Evolutionary conservation across 92 coral and sea anemone species (phyloP).

Genomic region (Palythoa heliodiscus): DNA sequence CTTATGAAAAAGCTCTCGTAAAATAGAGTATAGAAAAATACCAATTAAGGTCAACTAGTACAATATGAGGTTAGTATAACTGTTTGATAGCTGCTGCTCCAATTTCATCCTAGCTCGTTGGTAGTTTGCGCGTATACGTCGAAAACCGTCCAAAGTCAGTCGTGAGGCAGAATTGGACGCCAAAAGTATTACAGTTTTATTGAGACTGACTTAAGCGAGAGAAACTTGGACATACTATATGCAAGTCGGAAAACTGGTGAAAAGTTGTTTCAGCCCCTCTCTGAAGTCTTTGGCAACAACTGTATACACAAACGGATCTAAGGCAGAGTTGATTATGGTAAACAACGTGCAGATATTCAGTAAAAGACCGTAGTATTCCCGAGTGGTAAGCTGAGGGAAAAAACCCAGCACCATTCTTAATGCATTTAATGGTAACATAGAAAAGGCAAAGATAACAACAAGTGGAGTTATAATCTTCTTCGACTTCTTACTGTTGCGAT

Average conservation of each 20-base stretch:
- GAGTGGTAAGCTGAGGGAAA: background rate
- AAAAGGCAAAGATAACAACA: constrained; percentile 31
- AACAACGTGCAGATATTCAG: constrained; percentile 25
- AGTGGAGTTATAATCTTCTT: constrained; percentile 36
- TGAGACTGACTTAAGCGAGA: background rate
- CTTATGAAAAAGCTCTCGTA: too few species aligned
- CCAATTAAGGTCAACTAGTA: too few species aligned
- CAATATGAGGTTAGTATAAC: too few species aligned
- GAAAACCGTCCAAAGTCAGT: too few species aligned
- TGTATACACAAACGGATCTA: constrained; percentile 36
- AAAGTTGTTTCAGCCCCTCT: constrained; percentile 21
- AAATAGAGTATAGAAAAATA: too few species aligned
- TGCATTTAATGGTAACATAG: constrained; percentile 25
- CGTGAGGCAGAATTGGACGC: background rate
- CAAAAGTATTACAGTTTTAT: background rate
- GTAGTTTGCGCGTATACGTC: too few species aligned
- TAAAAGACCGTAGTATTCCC: constrained; percentile 11
- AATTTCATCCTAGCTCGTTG: too few species aligned
- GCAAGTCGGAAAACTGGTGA: background rate
- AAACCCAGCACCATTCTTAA: constrained; percentile 26
- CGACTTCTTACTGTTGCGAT: constrained; percentile 31
- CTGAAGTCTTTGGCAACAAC: constrained; percentile 29
- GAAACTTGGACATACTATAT: background rate
- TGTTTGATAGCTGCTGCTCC: too few species aligned
- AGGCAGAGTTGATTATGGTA: constrained; percentile 37